Evolutionary conservation across 2,888 invertebrate genomes (phyloP).

Genomic region (Mesorhabditis belari): DNA sequence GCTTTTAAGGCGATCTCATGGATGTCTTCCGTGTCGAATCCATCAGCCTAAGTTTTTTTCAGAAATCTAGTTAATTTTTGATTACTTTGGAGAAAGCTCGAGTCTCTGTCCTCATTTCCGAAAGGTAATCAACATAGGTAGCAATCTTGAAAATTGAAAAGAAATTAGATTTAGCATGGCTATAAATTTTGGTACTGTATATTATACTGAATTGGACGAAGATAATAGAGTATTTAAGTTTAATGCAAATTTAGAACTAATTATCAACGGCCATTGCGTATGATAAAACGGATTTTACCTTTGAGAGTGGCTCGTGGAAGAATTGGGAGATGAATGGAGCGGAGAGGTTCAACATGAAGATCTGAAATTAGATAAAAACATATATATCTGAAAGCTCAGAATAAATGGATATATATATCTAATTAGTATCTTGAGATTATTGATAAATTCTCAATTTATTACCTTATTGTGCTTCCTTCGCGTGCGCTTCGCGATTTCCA

Average conservation of each 20-base stretch:
- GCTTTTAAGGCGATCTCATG: constrained; percentile 77
- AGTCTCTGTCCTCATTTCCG: constrained; percentile 90
- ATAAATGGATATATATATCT: no score
- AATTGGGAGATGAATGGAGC: constrained; percentile 82
- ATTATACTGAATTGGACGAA: no score
- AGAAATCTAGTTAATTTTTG: neutral
- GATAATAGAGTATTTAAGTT: no score
- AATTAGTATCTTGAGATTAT: neutral
- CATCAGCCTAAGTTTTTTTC: constrained; percentile 23
- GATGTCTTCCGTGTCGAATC: constrained; percentile 63
- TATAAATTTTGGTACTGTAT: no score
- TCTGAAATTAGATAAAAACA: no score
- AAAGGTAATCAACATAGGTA: constrained; percentile 86
- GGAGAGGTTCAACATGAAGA: constrained; percentile 84
- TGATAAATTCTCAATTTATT: neutral
- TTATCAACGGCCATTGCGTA: neutral
- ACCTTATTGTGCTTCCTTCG: constrained; percentile 66
- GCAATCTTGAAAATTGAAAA: no score
- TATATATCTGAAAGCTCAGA: no score
- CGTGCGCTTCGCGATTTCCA: constrained; percentile 75
- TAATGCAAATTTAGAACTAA: neutral
- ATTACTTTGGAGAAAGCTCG: constrained; percentile 72
- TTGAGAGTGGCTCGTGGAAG: constrained; percentile 74
- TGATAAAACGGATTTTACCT: constrained; percentile 53
- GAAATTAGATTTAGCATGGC: no score